Evolutionary conservation across 2,888 invertebrate genomes (phyloP), one percentile per base, ranked within the genome.

Genomic region (Hypselothyrea guttata): DNA sequence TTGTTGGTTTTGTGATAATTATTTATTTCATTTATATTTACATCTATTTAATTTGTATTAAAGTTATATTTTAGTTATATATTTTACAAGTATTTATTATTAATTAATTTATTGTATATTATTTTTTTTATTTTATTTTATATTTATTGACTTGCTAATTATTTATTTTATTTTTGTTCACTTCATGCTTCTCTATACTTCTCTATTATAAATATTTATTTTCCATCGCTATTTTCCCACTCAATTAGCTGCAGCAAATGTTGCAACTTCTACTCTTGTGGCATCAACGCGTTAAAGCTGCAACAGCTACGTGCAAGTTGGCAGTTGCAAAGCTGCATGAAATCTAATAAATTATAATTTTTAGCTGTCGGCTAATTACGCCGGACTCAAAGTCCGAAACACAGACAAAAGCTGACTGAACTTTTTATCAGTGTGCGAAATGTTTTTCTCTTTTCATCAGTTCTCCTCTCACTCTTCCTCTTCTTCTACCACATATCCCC

Each of bases 331-430:
- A 60, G 59, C 75, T 58, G 76, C 69, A 62, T 62, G 44, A 63
- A 75, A 67, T 59, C 64, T 61, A 84, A 84, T 79, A 79, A 84
- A 82, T 79, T 82, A 57, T 82, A 79, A n/a, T 84, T 83, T 79
- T 82, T 77, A 84, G 78, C 85, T 64, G 59, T 55, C 64, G 55
- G 69, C 84, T 78, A 78, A 78, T 78, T 78, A 75, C 55, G 47
- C 55, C 42, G 54, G 62, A 73, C 63, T 48, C 22, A 22, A 22
- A 22, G 22, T 22, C 31, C 8, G 27, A 16, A 18, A 31, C 27
- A 44, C 22, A 22, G 22, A 22, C 22, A 2, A 22, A 22, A 22
- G 22, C 46, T 52, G 56, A 56, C 52, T 63, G 67, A 59, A 47
- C 76, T 81, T 81, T 81, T 81, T 84, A 84, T 76, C 73, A 59